phyloP scores from a whole-genome alignment of 2,113 vertebrate genomes.

The Brachypteracias leptosomus region DNA sequence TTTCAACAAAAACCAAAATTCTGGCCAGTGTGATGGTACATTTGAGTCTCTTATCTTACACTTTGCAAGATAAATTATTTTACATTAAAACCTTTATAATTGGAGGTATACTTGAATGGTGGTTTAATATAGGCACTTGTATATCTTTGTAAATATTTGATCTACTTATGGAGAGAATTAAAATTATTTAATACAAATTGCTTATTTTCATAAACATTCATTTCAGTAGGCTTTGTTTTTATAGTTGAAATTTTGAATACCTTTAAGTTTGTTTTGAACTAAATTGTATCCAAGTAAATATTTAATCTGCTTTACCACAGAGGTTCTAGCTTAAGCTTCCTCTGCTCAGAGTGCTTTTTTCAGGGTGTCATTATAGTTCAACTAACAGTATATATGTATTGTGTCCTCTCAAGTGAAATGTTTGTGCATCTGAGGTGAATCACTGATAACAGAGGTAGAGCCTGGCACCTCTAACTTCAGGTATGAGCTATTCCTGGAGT shows the following conservation, averaged over 20 bases:
- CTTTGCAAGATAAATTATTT: background rate
- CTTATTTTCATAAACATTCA: background rate
- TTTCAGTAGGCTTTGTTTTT: background rate
- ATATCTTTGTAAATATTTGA: background rate
- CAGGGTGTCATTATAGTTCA: background rate
- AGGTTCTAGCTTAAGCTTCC: background rate
- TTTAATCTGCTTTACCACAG: background rate
- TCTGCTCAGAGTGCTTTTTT: background rate
- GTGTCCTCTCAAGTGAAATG: background rate
- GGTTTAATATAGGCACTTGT: background rate
- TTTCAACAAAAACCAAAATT: background rate
- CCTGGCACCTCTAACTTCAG: background rate
- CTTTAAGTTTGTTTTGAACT: background rate
- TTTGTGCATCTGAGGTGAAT: background rate
- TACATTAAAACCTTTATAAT: background rate
- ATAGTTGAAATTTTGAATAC: background rate
- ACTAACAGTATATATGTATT: background rate
- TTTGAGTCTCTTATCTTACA: background rate
- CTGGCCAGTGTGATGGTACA: background rate
- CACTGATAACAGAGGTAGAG: background rate
- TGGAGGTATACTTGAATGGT: background rate
- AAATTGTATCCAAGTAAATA: background rate
- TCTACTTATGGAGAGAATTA: background rate
- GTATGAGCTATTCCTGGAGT: background rate
- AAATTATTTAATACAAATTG: background rate